A percentile compares a stretch with the other conserved stretches of the same genome.
These are phyloP conservation scores for Leptogaster cylindrica DNA, from an alignment of 2,888 invertebrate genomes.

Conservation along the genomic window DNA sequence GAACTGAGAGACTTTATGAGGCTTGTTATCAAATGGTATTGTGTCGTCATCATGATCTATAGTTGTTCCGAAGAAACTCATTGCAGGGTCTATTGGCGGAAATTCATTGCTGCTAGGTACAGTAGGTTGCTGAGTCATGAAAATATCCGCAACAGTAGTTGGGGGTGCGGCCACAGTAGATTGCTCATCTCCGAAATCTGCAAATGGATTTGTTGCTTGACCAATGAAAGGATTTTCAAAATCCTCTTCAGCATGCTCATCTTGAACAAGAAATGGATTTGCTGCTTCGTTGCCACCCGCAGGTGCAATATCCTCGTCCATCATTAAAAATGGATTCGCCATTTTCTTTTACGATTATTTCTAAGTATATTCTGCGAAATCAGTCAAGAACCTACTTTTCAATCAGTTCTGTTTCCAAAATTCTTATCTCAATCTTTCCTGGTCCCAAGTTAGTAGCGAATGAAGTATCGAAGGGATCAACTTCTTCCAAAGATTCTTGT, in stretches of 20 bases:
- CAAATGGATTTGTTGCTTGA: constrained; percentile 72
- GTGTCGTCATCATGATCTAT: constrained; percentile 56
- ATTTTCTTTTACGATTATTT: constrained; percentile 61
- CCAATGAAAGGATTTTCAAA: constrained; percentile 75
- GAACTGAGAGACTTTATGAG: constrained; percentile 44
- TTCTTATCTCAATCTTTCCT: constrained; percentile 78
- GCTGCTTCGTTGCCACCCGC: constrained; percentile 63
- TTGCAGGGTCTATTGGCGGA: constrained; percentile 57
- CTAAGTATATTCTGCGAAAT: not conserved
- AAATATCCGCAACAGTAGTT: constrained; percentile 47
- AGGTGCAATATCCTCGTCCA: constrained; percentile 65
- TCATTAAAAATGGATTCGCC: constrained; percentile 84
- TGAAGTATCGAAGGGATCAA: constrained; percentile 88
- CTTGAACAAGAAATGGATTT: constrained; percentile 73
- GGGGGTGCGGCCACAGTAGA: constrained; percentile 46
- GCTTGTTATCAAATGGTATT: constrained; percentile 54
- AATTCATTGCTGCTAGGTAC: constrained; percentile 35
- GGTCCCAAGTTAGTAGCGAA: constrained; percentile 78
- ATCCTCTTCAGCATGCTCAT: constrained; percentile 51
- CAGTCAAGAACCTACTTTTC: constrained; percentile 57
- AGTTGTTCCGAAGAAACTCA: constrained; percentile 63
- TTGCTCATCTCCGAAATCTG: constrained; percentile 64
- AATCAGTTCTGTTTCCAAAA: constrained; percentile 78
- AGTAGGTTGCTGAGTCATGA: constrained; percentile 44
- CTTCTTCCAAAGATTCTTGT: constrained; percentile 62